phyloP scores from a whole-genome alignment of 2,113 vertebrate genomes.

The Ivindomyrus marchei region DNA sequence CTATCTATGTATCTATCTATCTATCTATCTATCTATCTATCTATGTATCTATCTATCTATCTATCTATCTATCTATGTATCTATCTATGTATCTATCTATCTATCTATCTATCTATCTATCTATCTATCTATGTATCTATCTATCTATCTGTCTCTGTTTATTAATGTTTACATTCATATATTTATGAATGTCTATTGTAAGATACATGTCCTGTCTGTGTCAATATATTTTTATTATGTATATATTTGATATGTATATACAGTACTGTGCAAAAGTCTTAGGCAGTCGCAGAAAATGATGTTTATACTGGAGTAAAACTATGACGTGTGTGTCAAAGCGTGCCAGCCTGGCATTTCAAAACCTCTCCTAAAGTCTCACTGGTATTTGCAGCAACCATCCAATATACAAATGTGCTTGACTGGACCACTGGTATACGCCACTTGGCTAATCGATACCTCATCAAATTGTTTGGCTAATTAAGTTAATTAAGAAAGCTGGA shows the following conservation, averaged over 20 bases:
- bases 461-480: not conserved
- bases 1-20: no score
- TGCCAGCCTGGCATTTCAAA: not conserved
- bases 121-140: no score
- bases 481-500: not conserved
- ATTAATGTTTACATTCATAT: not conserved
- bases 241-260: not conserved
- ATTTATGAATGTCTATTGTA: not conserved
- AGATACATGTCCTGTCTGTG: not conserved
- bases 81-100: no score
- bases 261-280: not conserved
- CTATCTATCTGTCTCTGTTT: not conserved
- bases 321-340: not conserved
- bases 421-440: not conserved
- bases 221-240: not conserved
- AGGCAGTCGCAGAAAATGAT: not conserved
- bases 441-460: not conserved
- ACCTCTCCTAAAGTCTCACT: not conserved
- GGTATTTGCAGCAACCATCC: not conserved
- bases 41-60: no score
- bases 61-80: no score
- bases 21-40: no score
- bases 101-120: no score
- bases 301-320: not conserved
- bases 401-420: not conserved